Percentiles rank a stretch among this genome's conserved stretches.
Evolutionary conservation across 2,888 invertebrate genomes (phyloP).

Genomic region (Herminia tarsipennalis): DNA sequence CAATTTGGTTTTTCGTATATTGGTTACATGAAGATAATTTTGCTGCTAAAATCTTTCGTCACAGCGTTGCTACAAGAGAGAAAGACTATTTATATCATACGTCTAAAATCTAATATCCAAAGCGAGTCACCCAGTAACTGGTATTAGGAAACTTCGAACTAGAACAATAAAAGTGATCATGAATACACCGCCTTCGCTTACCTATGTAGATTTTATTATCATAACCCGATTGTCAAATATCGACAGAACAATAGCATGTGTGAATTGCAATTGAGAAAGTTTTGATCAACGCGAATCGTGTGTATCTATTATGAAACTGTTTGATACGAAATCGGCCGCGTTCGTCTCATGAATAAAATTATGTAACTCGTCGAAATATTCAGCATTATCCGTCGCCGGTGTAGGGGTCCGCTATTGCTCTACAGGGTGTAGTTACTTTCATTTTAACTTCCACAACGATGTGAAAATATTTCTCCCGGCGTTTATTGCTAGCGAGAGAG

Average conservation of each 20-base stretch:
- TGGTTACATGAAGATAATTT: too few species aligned
- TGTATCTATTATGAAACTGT: slow-evolving; percentile 57
- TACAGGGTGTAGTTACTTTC: slow-evolving; percentile 80
- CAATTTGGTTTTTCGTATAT: too few species aligned
- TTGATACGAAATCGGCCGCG: slow-evolving; percentile 62
- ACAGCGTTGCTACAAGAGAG: not conserved
- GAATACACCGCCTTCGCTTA: slow-evolving; percentile 2
- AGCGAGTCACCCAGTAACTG: slow-evolving; percentile 1
- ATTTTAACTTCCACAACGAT: slow-evolving; percentile 84
- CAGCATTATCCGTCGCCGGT: slow-evolving; percentile 71
- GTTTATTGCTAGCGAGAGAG: slow-evolving; percentile 79
- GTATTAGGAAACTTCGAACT: slow-evolving; percentile 7
- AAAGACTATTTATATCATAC: not conserved
- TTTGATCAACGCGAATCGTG: slow-evolving; percentile 34
- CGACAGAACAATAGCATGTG: slow-evolving; percentile 15
- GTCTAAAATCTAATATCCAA: slow-evolving; percentile 10
- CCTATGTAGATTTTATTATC: slow-evolving; percentile 4
- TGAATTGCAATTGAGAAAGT: slow-evolving; percentile 23
- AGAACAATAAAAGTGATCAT: slow-evolving; percentile 16
- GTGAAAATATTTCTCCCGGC: slow-evolving; percentile 82
- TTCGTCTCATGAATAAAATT: slow-evolving; percentile 79
- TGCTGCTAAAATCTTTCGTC: too few species aligned
- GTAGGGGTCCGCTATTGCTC: slow-evolving; percentile 70
- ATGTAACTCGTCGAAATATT: slow-evolving; percentile 73
- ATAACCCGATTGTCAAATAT: slow-evolving; percentile 9